These are phyloP conservation scores for Florisuga fusca DNA, from an alignment of 2,797 vertebrate species.

Conservation along the genomic window DNA sequence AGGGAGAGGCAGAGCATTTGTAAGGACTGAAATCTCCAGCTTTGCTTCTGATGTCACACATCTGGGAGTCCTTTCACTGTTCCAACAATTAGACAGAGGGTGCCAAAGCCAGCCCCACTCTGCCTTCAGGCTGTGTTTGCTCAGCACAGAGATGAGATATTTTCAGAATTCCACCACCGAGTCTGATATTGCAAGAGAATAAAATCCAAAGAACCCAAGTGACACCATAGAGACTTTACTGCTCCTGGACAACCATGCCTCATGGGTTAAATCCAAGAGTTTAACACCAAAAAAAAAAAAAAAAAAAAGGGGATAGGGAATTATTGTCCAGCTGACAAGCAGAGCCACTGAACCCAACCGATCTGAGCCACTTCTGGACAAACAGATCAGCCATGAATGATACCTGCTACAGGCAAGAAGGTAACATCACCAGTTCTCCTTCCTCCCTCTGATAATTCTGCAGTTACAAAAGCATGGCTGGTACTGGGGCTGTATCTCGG, in stretches of 20 bases:
- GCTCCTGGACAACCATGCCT: neutral
- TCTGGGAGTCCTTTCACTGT: neutral
- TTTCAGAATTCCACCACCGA: conserved; percentile 22
- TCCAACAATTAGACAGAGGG: neutral
- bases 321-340: neutral
- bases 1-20: neutral
- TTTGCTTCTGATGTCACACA: neutral
- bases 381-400: neutral
- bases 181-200: conserved; percentile 4
- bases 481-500: rapidly evolving
- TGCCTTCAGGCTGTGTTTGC: conserved; percentile 15
- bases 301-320: neutral
- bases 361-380: neutral
- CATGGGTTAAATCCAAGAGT: conserved; percentile 1
- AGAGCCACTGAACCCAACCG: neutral
- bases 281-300: neutral
- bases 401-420: neutral
- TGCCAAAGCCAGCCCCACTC: neutral
- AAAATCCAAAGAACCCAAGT: neutral
- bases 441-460: neutral
- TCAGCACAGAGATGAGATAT: conserved; percentile 27
- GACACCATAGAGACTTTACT: neutral
- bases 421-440: neutral
- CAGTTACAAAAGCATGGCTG: neutral
- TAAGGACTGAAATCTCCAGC: neutral